phyloP scores from a whole-genome alignment of 2,797 vertebrate species.

The Sibirionetta formosa region DNA sequence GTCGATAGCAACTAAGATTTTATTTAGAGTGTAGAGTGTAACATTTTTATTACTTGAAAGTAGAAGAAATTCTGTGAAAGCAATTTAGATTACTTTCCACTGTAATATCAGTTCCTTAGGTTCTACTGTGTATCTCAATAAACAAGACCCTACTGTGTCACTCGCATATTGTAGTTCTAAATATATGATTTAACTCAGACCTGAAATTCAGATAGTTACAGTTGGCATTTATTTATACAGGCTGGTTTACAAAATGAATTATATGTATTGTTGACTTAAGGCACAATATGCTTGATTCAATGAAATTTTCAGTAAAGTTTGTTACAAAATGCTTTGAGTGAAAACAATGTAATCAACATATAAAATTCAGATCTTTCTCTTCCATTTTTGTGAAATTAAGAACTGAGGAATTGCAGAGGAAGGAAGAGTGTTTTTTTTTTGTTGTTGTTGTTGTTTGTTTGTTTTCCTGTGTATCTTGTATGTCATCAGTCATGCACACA shows the following conservation, averaged over 20 bases:
- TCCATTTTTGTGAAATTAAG: not conserved
- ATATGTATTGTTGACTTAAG: constrained; percentile 59
- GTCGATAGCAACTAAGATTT: constrained; percentile 84
- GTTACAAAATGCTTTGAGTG: constrained; percentile 9
- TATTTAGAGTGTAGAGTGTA: constrained; percentile 82
- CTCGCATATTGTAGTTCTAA: constrained; percentile 65
- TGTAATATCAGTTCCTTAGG: constrained; percentile 71
- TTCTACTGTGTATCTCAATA: constrained; percentile 82
- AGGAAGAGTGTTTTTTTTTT: not conserved
- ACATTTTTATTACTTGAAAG: constrained; percentile 85
- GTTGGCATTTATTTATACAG: constrained; percentile 73
- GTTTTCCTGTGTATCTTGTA: not conserved
- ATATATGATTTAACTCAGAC: constrained; percentile 59
- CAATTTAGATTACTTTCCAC: constrained; percentile 83
- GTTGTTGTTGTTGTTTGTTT: too few relatives aligned
- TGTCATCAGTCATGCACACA: not conserved
- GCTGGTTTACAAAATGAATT: constrained; percentile 75
- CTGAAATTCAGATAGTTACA: constrained; percentile 65
- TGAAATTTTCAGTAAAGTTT: constrained; percentile 14
- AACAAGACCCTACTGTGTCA: constrained; percentile 65
- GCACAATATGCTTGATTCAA: constrained; percentile 54
- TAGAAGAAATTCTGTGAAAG: constrained; percentile 81
- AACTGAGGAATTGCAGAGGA: not conserved
- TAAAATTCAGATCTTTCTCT: constrained; percentile 1
- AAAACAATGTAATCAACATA: not conserved